phyloP scores from a whole-genome alignment of 2,113 vertebrate species.

The Grus americana region DNA sequence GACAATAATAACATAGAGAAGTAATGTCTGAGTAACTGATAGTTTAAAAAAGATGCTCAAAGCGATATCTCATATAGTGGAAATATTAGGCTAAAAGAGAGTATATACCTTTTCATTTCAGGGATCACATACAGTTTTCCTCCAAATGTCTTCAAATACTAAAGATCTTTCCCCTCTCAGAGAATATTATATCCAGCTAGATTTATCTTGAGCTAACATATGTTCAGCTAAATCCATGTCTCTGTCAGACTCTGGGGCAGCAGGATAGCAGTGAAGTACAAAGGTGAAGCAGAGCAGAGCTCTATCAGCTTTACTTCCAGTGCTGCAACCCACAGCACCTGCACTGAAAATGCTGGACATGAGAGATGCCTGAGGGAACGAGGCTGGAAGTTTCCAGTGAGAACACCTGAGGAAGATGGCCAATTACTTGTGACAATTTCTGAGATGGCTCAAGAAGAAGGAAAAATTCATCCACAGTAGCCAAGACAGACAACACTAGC shows the following conservation, averaged over 20 bases:
- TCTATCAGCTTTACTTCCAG: not conserved
- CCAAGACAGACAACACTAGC: not conserved
- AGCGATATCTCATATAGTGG: not conserved
- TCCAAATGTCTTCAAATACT: not conserved
- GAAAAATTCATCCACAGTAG: not conserved
- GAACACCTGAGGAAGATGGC: not conserved
- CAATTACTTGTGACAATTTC: not conserved
- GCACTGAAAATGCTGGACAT: not conserved
- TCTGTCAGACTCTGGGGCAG: not conserved
- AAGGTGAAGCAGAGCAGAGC: not conserved
- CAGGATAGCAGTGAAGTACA: not conserved
- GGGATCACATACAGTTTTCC: not conserved
- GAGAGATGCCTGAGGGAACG: accelerated
- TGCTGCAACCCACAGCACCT: not conserved
- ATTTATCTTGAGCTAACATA: not conserved
- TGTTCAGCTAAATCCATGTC: not conserved
- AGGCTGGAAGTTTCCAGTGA: not conserved
- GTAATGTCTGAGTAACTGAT: not conserved
- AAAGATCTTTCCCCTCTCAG: not conserved
- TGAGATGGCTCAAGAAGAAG: not conserved
- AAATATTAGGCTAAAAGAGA: not conserved
- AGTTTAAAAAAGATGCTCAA: not conserved
- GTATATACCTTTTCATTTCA: not conserved
- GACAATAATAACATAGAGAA: not conserved
- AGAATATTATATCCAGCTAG: not conserved